Evolutionary conservation across 2,797 vertebrate species (phyloP), one percentile per base, ranked within the genome.

Genomic region (Eulemur rubriventer): DNA sequence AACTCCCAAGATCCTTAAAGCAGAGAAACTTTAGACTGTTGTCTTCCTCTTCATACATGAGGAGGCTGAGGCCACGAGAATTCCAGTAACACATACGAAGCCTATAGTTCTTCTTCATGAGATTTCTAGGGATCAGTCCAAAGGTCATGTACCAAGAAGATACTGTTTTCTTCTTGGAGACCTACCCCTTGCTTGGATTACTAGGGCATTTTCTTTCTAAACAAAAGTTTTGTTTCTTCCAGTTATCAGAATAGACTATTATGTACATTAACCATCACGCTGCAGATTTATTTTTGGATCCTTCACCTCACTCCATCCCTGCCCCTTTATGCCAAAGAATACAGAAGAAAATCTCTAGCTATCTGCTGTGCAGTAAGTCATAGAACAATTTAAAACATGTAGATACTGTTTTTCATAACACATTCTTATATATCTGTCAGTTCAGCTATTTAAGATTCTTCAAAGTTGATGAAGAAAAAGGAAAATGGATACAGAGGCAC

Each of bases 321-420:
- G 69, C 55, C 48, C 46, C 38, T 76, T 73, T 43, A 82, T 81
- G 79, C 73, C 63, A 96, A n/a, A 89, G 48, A 96, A 55, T 46
- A 35, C n/a, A 59, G 55, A 89, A 96, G 59, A 87, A 94, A 72
- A 57, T 55, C 48, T 95, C 3, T 85, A 79, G 50, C 61, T 69
- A 2, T 79, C 79, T 91, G 55, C 43, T 94, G 4, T 85, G 69
- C 55, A 88, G 55, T 93, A 57, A 90, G 17, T 85, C 30, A 26
- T 2, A 78, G 38, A 95, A 86, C 70, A 96, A 38, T 65, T 65
- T 61, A 73, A 86, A 89, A 80, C 20, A 52, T 30, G 4, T 57
- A 63, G 65, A 59, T 90, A 20, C 67, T 81, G 7, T 35, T 69
- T 93, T 78, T 30, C 48, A 48, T 81, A 46, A 30, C 33, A 75